Percentiles rank a stretch among this genome's conserved stretches.
These are phyloP conservation scores for Acanthurus leucopareius DNA, from an alignment of 2,797 vertebrate genomes.

Conservation along the genomic window DNA sequence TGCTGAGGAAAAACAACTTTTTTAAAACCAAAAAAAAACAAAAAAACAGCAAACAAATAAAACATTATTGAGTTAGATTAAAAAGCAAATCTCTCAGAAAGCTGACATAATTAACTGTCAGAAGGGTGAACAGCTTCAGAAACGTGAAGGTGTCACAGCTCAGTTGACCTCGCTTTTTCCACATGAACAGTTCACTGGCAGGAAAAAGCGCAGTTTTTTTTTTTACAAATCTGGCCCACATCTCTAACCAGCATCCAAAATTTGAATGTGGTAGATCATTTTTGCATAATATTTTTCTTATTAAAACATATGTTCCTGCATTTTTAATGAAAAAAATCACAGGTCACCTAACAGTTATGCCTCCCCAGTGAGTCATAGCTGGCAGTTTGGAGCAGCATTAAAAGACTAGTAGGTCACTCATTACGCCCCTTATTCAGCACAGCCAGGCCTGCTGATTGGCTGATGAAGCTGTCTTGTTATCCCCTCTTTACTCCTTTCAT, in stretches of 20 bases:
- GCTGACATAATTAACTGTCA: conserved; percentile 49
- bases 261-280: conserved; percentile 15
- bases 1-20: conserved; percentile 1
- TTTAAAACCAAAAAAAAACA: conserved; percentile 17
- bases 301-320: conserved; percentile 31
- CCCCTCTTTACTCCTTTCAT: conserved; percentile 6
- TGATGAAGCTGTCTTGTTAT: conserved; percentile 37
- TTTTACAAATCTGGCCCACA: conserved; percentile 10
- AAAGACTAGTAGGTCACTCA: conserved; percentile 36
- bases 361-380: conserved; percentile 14
- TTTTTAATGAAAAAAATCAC: conserved; percentile 45
- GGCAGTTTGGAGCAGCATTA: conserved; percentile 44
- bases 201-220: neutral
- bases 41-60: conserved; percentile 30
- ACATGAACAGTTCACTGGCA: conserved; percentile 17
- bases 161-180: conserved; percentile 26
- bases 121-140: conserved; percentile 21
- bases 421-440: conserved; percentile 23
- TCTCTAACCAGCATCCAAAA: conserved; percentile 26
- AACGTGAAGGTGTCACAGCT: conserved; percentile 25
- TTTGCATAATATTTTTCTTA: conserved; percentile 68
- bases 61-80: conserved; percentile 30
- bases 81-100: conserved; percentile 40
- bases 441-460: conserved; percentile 61
- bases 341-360: conserved; percentile 39